Evolutionary conservation across 2,888 invertebrate genomes (phyloP).

Genomic region (Dendrolimus pini): DNA sequence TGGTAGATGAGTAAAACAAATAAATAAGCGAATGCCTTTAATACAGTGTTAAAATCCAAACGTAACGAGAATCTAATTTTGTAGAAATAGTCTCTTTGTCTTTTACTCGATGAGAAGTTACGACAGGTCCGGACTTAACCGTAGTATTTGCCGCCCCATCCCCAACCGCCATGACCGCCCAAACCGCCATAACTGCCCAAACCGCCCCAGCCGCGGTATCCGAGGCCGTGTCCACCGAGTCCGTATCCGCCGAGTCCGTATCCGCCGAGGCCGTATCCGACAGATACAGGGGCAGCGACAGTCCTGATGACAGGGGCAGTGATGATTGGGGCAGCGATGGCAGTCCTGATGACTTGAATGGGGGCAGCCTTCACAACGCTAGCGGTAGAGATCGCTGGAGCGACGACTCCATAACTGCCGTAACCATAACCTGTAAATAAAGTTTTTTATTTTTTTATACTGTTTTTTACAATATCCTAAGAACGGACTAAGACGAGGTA

Average conservation of each 20-base stretch:
- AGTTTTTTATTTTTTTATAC: no score
- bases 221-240: constrained; percentile 16
- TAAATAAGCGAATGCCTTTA: constrained; percentile 11
- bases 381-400: constrained; percentile 51
- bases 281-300: constrained; percentile 15
- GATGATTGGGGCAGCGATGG: constrained; percentile 26
- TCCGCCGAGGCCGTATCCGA: constrained; percentile 10
- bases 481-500: no score
- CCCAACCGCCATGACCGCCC: constrained; percentile 15
- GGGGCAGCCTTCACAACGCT: constrained; percentile 52
- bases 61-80: neutral
- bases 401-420: constrained; percentile 19
- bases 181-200: constrained; percentile 20
- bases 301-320: constrained; percentile 34
- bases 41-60: constrained; percentile 1
- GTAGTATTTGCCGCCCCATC: constrained; percentile 11
- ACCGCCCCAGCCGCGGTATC: constrained; percentile 18
- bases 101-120: neutral
- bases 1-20: neutral
- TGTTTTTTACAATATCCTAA: no score
- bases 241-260: constrained; percentile 17
- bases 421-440: neutral
- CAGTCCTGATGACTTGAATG: constrained; percentile 45
- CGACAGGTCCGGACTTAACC: constrained; percentile 6
- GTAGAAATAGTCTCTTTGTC: constrained; percentile 19